A percentile compares a stretch with the other conserved stretches of the same genome.
phyloP scores from a whole-genome alignment of 35 echinoderm and acorn worm species.

The Diadema setosum region DNA sequence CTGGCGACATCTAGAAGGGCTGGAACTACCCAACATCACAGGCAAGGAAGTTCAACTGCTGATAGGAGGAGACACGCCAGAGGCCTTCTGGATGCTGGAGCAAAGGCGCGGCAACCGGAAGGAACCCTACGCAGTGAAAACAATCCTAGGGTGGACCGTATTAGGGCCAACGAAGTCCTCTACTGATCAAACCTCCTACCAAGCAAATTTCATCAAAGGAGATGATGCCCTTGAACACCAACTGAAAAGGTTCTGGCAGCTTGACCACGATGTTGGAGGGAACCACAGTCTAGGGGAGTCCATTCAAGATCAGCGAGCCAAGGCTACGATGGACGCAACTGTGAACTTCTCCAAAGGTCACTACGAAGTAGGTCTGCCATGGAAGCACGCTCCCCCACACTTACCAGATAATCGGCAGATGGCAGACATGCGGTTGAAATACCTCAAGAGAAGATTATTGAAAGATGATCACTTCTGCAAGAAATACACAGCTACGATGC shows the following conservation, averaged over 20 bases:
- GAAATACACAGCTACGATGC: constrained; percentile 28
- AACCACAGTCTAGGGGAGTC: not conserved
- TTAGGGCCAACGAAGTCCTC: constrained; percentile 6
- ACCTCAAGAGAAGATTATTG: constrained; percentile 9
- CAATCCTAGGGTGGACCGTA: constrained; percentile 14
- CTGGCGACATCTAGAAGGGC: constrained; percentile 31
- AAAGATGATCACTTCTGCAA: constrained; percentile 17
- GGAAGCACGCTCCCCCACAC: not conserved
- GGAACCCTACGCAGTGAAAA: constrained; percentile 26
- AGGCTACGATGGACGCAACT: constrained; percentile 39
- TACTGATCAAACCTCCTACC: no score
- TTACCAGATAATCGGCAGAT: constrained; percentile 31
- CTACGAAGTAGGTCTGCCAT: constrained; percentile 46
- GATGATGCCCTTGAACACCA: not conserved
- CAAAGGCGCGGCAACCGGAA: constrained; percentile 46
- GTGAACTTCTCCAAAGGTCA: constrained; percentile 1
- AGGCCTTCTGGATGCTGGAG: constrained; percentile 63
- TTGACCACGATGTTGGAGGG: not conserved
- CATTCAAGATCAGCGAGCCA: not conserved
- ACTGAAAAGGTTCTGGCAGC: not conserved
- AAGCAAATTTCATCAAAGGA: not conserved
- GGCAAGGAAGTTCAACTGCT: constrained; percentile 28
- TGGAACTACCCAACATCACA: not conserved
- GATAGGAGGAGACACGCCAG: constrained; percentile 55
- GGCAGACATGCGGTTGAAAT: constrained; percentile 35